phyloP scores from a whole-genome alignment of 2,888 invertebrate species.

The Pterostichus madidus region DNA sequence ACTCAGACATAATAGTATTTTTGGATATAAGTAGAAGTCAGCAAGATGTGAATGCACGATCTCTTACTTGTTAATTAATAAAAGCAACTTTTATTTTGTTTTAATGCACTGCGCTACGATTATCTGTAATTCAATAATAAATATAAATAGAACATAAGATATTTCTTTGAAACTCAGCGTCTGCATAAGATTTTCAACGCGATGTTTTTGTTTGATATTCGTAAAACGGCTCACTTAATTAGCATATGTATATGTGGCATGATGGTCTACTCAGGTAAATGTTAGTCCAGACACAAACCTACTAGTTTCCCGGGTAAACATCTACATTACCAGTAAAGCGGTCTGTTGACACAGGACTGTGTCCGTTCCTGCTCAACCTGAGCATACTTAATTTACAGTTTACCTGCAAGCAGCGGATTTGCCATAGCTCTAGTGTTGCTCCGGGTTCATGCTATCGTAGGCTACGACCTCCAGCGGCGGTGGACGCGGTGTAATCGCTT shows the following conservation, averaged over 20 bases:
- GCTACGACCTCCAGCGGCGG: background rate
- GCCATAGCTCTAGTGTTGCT: background rate
- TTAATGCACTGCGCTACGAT: no score
- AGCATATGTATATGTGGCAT: conserved; percentile 29
- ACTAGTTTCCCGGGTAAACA: conserved; percentile 61
- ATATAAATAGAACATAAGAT: no score
- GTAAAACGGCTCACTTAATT: conserved; percentile 20
- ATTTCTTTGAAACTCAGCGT: background rate
- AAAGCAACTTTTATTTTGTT: no score
- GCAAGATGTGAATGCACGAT: no score
- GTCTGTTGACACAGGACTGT: conserved; percentile 52
- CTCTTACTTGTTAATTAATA: no score
- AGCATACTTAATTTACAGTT: conserved; percentile 50
- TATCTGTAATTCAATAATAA: no score
- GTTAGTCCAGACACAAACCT: conserved; percentile 59
- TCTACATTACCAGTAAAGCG: conserved; percentile 54
- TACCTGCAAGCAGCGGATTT: conserved; percentile 16
- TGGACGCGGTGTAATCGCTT: conserved; percentile 17
- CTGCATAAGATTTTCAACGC: background rate
- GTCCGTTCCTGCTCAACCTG: conserved; percentile 49
- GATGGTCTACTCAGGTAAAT: conserved; percentile 44
- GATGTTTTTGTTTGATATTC: background rate
- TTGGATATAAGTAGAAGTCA: no score
- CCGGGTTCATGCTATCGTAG: background rate
- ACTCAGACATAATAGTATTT: no score